phyloP scores from a whole-genome alignment of 2,797 vertebrate genomes.

The Micromesistius poutassou region DNA sequence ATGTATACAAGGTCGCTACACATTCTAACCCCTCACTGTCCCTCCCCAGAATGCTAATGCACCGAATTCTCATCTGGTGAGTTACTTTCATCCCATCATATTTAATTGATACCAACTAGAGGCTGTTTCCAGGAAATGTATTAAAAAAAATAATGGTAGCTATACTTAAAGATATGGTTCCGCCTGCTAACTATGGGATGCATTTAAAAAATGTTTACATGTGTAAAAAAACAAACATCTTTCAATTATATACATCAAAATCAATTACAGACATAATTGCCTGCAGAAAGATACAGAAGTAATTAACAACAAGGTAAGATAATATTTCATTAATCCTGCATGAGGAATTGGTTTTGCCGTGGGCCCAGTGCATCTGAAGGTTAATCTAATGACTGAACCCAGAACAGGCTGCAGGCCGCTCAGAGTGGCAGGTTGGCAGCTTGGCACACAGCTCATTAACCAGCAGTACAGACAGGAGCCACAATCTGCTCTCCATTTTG shows the following conservation, averaged over 20 bases:
- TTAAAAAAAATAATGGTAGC: background rate
- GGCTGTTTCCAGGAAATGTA: background rate
- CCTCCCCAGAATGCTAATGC: slow-evolving; percentile 20
- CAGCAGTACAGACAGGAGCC: slow-evolving; percentile 31
- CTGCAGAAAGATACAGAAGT: background rate
- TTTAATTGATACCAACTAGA: background rate
- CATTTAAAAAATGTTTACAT: background rate
- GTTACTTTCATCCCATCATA: background rate
- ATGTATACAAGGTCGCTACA: background rate
- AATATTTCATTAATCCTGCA: background rate
- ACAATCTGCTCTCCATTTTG: slow-evolving; percentile 51
- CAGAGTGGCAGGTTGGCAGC: slow-evolving; percentile 14
- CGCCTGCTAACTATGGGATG: background rate
- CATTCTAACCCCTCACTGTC: slow-evolving; percentile 16
- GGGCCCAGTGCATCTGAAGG: background rate
- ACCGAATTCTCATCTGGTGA: background rate
- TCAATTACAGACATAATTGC: background rate
- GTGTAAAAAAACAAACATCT: background rate
- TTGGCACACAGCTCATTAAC: slow-evolving; percentile 37
- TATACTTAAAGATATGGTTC: background rate
- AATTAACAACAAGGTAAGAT: background rate
- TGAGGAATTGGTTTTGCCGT: background rate
- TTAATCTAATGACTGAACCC: slow-evolving; percentile 1
- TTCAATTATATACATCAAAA: background rate
- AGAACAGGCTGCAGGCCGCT: background rate